Base-by-base conservation (phyloP, 2,113 vertebrate species). In the Pteruthius melanotis region DNA sequence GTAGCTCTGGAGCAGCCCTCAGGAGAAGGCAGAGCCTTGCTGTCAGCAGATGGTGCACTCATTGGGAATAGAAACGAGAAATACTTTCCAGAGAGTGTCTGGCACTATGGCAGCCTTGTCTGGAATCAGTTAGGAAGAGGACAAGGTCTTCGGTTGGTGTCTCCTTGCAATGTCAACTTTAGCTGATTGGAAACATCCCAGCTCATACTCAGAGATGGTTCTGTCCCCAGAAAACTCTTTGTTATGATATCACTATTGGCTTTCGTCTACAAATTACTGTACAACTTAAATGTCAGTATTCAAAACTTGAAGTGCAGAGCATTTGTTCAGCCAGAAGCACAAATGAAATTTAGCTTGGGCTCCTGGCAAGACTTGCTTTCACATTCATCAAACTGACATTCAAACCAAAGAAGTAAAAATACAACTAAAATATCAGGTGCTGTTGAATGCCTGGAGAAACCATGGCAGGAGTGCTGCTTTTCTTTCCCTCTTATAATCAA, bases 361-460 rank as follows among this genome's bases (percentile, higher is more conserved):
- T 96, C 60, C 93, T 97, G 97, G 96, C 96, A 90, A 79, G 82
- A 87, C 66, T 56, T 68, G 27, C 75, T 93, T 94, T 95, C 83
- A 65, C 87, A 97, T 97, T 97, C 96, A 95, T 97, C 96, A 97
- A 90, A 87, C 64, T 96, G 96, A 97, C 96, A 50, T 63, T 86
- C 92, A 91, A 93, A 93, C 92, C 74, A 80, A 93, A 96, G 92
- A 93, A 97, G 72, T 88, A 76, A 89, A 95, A 96, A 54, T 93
- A 66, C 24, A 82, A 68, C 83, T 96, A 93, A 95, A 96, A 89
- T 83, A 95, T 92, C 93, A 92, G 95, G 95, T 97, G 95, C 93
- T 5, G 1, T 52, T 90, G 70, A 93, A 47, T 77, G 78, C 84
- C 57, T 90, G 44, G 63, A 94, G 78, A 69, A 95, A 86, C 63